Percentiles rank a stretch among this genome's conserved stretches.
phyloP scores from a whole-genome alignment of 2,888 invertebrate species.

The Leptogaster cylindrica region DNA sequence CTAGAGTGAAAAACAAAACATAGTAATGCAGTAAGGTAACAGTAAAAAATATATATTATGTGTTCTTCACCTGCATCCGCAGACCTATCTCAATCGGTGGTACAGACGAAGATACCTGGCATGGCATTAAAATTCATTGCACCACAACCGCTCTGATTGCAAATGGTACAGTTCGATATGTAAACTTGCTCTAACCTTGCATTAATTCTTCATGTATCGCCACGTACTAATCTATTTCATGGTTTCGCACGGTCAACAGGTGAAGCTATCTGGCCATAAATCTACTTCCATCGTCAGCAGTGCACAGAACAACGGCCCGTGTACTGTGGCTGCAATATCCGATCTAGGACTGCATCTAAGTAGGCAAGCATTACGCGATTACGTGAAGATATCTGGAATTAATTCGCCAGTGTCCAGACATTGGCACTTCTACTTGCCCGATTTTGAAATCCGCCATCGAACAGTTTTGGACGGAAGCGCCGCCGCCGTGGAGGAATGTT shows the following conservation, averaged over 20 bases:
- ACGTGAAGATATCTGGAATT: conserved; percentile 24
- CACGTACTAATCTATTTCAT: conserved; percentile 32
- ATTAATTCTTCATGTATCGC: conserved; percentile 38
- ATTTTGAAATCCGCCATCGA: too few relatives aligned
- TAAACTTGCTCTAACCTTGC: conserved; percentile 38
- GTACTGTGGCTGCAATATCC: background rate
- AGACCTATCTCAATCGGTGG: background rate
- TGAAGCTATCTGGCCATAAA: conserved; percentile 38
- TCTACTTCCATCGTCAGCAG: background rate
- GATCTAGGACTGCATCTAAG: conserved; percentile 6
- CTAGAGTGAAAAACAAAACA: too few relatives aligned
- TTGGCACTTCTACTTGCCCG: conserved; percentile 2
- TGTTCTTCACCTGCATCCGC: conserved; percentile 2
- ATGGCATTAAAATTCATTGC: conserved; percentile 22
- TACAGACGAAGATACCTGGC: conserved; percentile 17
- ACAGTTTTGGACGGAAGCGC: too few relatives aligned
- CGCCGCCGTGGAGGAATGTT: too few relatives aligned
- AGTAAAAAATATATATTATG: too few relatives aligned
- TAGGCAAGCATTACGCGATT: conserved; percentile 26
- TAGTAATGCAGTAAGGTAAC: too few relatives aligned
- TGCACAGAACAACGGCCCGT: conserved; percentile 5
- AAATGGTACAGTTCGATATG: conserved; percentile 25
- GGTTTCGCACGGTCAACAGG: conserved; percentile 42
- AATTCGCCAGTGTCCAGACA: background rate
- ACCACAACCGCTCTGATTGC: conserved; percentile 14